A percentile compares a stretch with the other conserved stretches of the same genome.
phyloP scores from a whole-genome alignment of 2,888 invertebrate species.

The Ennomos erosarius region DNA sequence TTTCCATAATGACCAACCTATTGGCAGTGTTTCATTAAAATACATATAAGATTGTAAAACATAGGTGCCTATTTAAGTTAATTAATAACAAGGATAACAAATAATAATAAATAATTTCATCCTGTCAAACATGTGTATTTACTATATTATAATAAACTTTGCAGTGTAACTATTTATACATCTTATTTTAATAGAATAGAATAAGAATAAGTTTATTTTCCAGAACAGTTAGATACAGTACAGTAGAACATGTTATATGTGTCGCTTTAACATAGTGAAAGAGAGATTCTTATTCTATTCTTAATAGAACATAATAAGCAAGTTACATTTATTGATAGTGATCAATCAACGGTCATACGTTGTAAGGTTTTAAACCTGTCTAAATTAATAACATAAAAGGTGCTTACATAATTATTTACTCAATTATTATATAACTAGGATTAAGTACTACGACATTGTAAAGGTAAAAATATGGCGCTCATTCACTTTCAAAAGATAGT shows the following conservation, averaged over 20 bases:
- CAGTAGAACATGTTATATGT: no score
- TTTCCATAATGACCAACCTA: no score
- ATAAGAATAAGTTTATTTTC: no score
- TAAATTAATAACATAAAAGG: no score
- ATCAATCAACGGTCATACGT: constrained; percentile 16
- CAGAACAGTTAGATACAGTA: no score
- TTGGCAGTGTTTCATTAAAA: no score
- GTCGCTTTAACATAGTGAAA: no score
- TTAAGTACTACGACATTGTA: constrained; percentile 44
- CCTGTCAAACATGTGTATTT: constrained; percentile 32
- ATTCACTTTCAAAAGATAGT: constrained; percentile 6
- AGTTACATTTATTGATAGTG: constrained; percentile 5
- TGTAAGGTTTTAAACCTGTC: constrained; percentile 49
- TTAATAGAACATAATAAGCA: constrained; percentile 4
- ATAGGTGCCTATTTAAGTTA: no score
- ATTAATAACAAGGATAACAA: neutral
- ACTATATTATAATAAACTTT: constrained; percentile 19
- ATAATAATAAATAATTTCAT: neutral
- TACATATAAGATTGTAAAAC: no score
- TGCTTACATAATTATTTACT: neutral
- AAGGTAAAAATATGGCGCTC: constrained; percentile 34
- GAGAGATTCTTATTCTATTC: no score
- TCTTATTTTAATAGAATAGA: constrained; percentile 4
- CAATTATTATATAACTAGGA: constrained; percentile 52
- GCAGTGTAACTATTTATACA: constrained; percentile 8